These are phyloP conservation scores for Drosophila paramelanica DNA, from an alignment of 2,888 invertebrate species.

Conservation along the genomic window DNA sequence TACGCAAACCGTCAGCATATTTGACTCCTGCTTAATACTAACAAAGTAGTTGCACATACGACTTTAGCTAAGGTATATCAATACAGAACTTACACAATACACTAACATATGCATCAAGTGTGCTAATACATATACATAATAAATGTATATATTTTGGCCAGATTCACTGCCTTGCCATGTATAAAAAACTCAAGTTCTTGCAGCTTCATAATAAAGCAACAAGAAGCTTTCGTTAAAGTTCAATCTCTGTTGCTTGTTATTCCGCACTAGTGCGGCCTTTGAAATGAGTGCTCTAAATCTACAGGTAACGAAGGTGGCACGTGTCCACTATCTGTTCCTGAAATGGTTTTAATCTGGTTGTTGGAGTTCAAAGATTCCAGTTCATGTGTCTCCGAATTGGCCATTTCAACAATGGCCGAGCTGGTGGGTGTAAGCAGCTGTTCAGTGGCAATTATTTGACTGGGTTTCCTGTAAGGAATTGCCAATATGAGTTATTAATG, in stretches of 20 bases:
- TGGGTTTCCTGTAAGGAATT: constrained; percentile 76
- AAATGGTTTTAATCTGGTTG: constrained; percentile 84
- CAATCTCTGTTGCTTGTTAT: constrained; percentile 52
- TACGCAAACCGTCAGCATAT: constrained; percentile 8
- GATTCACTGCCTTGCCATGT: constrained; percentile 19
- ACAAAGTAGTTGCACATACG: constrained; percentile 34
- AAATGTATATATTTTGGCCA: constrained; percentile 20
- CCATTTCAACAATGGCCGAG: constrained; percentile 84
- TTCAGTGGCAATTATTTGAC: constrained; percentile 83
- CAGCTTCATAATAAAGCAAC: constrained; percentile 10
- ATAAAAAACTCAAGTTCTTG: constrained; percentile 45
- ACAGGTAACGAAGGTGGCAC: constrained; percentile 66
- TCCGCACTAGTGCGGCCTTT: constrained; percentile 52
- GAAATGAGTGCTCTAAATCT: constrained; percentile 81
- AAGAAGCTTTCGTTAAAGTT: constrained; percentile 28
- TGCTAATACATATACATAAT: constrained; percentile 43
- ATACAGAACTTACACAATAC: constrained; percentile 18
- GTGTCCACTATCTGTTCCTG: constrained; percentile 80
- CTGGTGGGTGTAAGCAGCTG: constrained; percentile 84
- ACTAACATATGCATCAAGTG: constrained; percentile 3
- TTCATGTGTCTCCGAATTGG: constrained; percentile 84
- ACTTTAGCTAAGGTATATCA: constrained; percentile 32
- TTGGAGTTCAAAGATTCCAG: constrained; percentile 84
- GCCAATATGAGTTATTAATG: neutral
- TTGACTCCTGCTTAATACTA: constrained; percentile 39